phyloP scores from a whole-genome alignment of 2,888 invertebrate genomes.

The Andrena dorsata region DNA sequence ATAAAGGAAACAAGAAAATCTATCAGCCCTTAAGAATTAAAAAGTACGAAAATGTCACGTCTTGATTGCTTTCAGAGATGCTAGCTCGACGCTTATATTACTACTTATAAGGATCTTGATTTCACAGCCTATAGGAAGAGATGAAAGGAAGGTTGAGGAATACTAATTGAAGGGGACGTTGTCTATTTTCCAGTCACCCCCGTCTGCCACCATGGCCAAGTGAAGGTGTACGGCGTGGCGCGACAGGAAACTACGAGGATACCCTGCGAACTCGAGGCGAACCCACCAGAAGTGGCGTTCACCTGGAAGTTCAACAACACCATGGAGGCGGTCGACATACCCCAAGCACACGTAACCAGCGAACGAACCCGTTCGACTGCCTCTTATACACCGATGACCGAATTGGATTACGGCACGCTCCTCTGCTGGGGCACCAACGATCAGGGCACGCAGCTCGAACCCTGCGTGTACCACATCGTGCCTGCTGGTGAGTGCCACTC shows the following conservation, averaged over 20 bases:
- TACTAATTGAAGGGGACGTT: neutral
- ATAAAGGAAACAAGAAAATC: no score
- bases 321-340: slow-evolving; percentile 89
- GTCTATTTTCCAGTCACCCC: slow-evolving; percentile 87
- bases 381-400: slow-evolving; percentile 90
- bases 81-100: no score
- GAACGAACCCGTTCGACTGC: slow-evolving; percentile 89
- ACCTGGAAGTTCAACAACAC: slow-evolving; percentile 92
- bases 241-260: slow-evolving; percentile 89
- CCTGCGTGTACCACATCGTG: slow-evolving; percentile 90
- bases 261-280: slow-evolving; percentile 91
- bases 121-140: neutral
- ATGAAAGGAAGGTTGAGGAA: neutral
- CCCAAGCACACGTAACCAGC: slow-evolving; percentile 87
- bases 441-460: slow-evolving; percentile 90
- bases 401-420: slow-evolving; percentile 91
- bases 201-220: slow-evolving; percentile 90
- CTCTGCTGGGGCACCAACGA: slow-evolving; percentile 91
- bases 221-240: slow-evolving; percentile 90
- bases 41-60: no score
- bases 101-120: neutral
- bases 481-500: slow-evolving; percentile 88
- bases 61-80: no score
- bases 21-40: no score
- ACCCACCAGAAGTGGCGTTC: slow-evolving; percentile 90